Conservation (phyloP, 1,140 invertebrate species). For the Drosophila nebulosa region DNA sequence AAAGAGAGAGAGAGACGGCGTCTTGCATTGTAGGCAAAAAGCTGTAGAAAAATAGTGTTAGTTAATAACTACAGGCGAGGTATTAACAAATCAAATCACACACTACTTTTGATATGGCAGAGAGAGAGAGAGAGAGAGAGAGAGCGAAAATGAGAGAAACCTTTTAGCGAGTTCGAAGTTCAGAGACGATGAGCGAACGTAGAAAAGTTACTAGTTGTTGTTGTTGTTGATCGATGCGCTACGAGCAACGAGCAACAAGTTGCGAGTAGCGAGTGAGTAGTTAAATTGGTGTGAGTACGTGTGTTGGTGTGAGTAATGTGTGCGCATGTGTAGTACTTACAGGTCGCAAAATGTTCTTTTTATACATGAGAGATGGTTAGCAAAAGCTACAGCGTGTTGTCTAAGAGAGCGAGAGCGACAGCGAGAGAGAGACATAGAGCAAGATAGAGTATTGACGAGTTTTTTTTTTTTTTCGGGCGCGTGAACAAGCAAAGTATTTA, state of each 20-base stretch:
- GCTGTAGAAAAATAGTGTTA: neutral
- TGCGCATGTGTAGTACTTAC: constrained; percentile 38
- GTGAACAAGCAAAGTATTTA: constrained; percentile 47
- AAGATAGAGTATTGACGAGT: constrained; percentile 5
- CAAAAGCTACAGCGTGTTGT: constrained; percentile 47
- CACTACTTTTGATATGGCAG: neutral
- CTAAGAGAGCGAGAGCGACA: constrained; percentile 28
- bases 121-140: neutral
- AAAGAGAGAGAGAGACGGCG: neutral
- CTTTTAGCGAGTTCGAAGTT: neutral
- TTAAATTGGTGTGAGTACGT: constrained; percentile 11
- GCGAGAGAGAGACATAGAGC: neutral
- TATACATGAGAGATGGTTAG: constrained; percentile 50
- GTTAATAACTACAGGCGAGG: neutral
- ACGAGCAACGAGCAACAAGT: neutral
- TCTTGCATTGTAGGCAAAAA: neutral
- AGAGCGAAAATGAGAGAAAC: neutral
- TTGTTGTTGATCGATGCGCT: neutral
- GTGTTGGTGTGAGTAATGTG: neutral
- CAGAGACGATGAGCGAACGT: neutral
- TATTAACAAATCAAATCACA: neutral
- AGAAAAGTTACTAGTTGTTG: constrained; percentile 14
- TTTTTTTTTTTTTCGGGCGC: constrained; percentile 23
- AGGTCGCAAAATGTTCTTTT: constrained; percentile 57
- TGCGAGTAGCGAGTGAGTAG: constrained; percentile 1